These are phyloP conservation scores for Strigops habroptila DNA, from an alignment of 2,113 vertebrate genomes.

Conservation along the genomic window DNA sequence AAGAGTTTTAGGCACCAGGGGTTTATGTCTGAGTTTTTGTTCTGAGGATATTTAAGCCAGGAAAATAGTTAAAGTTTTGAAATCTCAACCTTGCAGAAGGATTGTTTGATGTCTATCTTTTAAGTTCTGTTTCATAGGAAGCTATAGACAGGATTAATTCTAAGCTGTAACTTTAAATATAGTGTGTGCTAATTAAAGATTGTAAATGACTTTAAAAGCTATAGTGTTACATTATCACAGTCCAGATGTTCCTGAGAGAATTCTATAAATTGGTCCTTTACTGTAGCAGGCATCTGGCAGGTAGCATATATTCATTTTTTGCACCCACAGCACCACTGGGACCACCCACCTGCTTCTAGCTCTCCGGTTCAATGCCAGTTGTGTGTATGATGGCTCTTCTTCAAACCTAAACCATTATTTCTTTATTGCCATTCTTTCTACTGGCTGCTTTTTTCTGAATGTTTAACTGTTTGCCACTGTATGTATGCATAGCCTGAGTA, in stretches of 20 bases:
- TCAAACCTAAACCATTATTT: not conserved
- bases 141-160: not conserved
- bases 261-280: conserved; percentile 43
- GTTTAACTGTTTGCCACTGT: not conserved
- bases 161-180: not conserved
- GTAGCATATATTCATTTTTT: conserved; percentile 41
- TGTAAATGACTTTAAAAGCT: not conserved
- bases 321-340: conserved; percentile 55
- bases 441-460: not conserved
- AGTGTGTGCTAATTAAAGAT: not conserved
- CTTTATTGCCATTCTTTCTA: not conserved
- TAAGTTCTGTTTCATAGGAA: not conserved
- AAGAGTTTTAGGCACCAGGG: fast-evolving
- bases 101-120: not conserved
- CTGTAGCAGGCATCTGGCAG: conserved; percentile 44
- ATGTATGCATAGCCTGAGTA: not conserved
- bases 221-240: not conserved
- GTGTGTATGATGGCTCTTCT: not conserved
- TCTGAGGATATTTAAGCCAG: not conserved
- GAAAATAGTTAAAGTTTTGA: not conserved
- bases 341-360: conserved; percentile 57
- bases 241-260: conserved; percentile 35
- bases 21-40: not conserved
- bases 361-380: conserved; percentile 23
- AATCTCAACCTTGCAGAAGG: not conserved